Percentiles rank a stretch among this genome's conserved stretches.
Evolutionary conservation across 2,797 vertebrate genomes (phyloP).

Genomic region (Novumbra hubbsi): DNA sequence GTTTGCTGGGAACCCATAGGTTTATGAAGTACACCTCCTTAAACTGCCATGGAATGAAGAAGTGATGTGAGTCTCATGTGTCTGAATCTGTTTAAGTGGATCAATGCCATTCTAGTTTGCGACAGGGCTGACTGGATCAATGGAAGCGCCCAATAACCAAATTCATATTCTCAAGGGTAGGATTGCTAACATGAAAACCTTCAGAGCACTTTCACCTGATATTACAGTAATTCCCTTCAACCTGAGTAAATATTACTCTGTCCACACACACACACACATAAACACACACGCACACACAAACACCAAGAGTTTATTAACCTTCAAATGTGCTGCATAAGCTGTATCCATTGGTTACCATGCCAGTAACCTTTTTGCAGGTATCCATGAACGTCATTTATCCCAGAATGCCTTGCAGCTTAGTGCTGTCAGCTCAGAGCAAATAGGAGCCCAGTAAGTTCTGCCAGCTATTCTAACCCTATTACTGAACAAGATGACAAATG

Average conservation of each 20-base stretch:
- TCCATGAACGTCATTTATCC: constrained; percentile 28
- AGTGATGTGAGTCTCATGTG: constrained; percentile 23
- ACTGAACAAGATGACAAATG: constrained; percentile 26
- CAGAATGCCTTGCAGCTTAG: constrained; percentile 41
- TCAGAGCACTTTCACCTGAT: constrained; percentile 45
- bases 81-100: constrained; percentile 17
- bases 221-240: constrained; percentile 32
- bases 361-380: constrained; percentile 47
- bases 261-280: constrained; percentile 16
- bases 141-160: constrained; percentile 45
- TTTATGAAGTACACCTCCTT: constrained; percentile 49
- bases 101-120: constrained; percentile 43
- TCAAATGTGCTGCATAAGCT: constrained; percentile 62
- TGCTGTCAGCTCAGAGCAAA: constrained; percentile 28
- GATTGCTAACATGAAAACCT: constrained; percentile 36
- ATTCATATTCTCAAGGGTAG: constrained; percentile 53
- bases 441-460: constrained; percentile 2
- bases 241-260: constrained; percentile 24
- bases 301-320: constrained; percentile 50
- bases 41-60: constrained; percentile 37
- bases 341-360: constrained; percentile 48
- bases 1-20: constrained; percentile 22
- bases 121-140: constrained; percentile 32
- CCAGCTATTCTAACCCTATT: constrained; percentile 22
- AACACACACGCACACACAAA: neutral